Evolutionary conservation across 2,797 vertebrate species (phyloP).

Genomic region (Selene dorsalis): DNA sequence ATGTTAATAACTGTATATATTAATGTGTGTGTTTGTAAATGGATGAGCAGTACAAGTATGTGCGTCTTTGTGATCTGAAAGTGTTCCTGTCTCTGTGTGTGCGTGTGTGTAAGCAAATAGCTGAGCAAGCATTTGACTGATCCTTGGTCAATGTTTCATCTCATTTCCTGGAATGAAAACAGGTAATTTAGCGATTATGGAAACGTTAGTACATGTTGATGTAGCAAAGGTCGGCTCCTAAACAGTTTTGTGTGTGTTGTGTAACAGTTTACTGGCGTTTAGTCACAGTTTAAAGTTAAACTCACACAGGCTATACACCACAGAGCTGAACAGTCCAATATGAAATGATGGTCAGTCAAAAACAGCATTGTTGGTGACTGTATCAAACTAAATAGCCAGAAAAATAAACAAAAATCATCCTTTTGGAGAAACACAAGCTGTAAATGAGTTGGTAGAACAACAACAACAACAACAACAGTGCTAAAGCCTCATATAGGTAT

Average conservation of each 20-base stretch:
- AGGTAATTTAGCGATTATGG: slow-evolving; percentile 10
- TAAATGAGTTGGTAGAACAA: no score
- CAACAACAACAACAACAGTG: not conserved
- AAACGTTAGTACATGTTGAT: slow-evolving; percentile 15
- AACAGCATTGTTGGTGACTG: not conserved
- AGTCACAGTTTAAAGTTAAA: slow-evolving; percentile 40
- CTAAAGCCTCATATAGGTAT: not conserved
- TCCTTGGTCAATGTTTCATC: slow-evolving; percentile 59
- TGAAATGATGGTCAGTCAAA: not conserved
- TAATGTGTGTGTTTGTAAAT: slow-evolving; percentile 32
- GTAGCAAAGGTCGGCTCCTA: slow-evolving; percentile 60
- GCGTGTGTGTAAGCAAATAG: slow-evolving; percentile 21
- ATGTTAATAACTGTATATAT: not conserved
- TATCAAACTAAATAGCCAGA: not conserved
- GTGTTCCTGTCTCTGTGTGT: not conserved
- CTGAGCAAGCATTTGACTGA: slow-evolving; percentile 17
- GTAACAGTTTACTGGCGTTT: slow-evolving; percentile 45
- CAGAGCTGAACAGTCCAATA: not conserved
- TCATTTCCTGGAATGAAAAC: slow-evolving; percentile 45
- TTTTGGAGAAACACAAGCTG: not conserved
- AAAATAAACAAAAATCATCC: not conserved
- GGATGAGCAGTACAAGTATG: slow-evolving; percentile 1
- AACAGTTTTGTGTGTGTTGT: slow-evolving; percentile 25
- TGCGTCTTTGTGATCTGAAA: slow-evolving; percentile 23
- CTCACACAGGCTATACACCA: not conserved